These are phyloP conservation scores for Pseudomyrmex sp. DNA, from an alignment of 1,140 invertebrate genomes.

Conservation along the genomic window DNA sequence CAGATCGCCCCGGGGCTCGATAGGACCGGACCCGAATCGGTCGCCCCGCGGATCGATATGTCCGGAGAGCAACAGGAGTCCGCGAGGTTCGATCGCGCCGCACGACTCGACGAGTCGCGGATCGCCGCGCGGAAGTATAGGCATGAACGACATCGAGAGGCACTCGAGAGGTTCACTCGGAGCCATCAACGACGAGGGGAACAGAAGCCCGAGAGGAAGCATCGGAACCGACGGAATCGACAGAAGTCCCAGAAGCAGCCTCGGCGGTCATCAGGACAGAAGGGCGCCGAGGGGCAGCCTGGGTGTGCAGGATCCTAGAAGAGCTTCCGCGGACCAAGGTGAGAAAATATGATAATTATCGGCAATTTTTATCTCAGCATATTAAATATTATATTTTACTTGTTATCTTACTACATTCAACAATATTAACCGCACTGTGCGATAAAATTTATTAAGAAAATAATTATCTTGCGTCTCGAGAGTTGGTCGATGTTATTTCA, in stretches of 20 bases:
- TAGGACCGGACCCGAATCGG: constrained; percentile 85
- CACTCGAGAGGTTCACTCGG: constrained; percentile 86
- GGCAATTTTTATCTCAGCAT: background rate
- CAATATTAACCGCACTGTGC: too few relatives aligned
- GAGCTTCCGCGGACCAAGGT: constrained; percentile 87
- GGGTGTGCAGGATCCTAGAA: constrained; percentile 88
- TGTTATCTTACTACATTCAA: too few relatives aligned
- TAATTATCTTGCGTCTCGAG: background rate
- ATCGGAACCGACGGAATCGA: constrained; percentile 84
- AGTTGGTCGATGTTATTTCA: too few relatives aligned
- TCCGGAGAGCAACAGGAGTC: constrained; percentile 85
- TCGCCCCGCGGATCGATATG: constrained; percentile 85
- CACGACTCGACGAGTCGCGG: constrained; percentile 79
- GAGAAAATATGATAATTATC: constrained; percentile 32
- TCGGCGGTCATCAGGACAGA: constrained; percentile 84
- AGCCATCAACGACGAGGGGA: constrained; percentile 78
- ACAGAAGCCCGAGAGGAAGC: constrained; percentile 87
- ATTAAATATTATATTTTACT: background rate
- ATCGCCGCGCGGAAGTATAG: constrained; percentile 87
- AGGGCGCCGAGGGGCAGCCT: constrained; percentile 86
- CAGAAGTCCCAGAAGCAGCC: constrained; percentile 84
- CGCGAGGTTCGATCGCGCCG: constrained; percentile 87
- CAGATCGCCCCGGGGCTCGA: constrained; percentile 88
- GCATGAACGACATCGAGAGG: constrained; percentile 77
- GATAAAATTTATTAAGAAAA: background rate